Evolutionary conservation across 2,888 invertebrate species (phyloP).

Genomic region (Tubiluchus corallicola): DNA sequence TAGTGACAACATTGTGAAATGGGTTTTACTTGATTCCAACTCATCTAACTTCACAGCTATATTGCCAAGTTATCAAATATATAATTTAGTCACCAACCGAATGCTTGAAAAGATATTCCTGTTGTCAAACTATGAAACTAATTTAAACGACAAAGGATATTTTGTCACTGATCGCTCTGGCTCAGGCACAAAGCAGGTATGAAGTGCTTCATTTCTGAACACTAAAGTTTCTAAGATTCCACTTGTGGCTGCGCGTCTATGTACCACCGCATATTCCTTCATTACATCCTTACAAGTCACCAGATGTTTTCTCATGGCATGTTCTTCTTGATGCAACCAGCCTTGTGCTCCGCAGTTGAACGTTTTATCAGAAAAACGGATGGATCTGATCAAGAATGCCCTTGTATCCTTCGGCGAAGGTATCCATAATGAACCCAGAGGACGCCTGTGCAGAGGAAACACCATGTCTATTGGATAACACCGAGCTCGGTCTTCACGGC

Average conservation of each 20-base stretch:
- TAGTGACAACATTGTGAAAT: too few relatives aligned
- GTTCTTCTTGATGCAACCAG: neutral
- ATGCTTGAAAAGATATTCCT: neutral
- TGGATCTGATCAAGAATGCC: constrained; percentile 1
- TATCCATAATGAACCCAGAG: neutral
- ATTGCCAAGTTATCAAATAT: too few relatives aligned
- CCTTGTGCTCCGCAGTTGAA: neutral
- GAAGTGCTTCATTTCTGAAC: neutral
- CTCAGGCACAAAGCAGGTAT: neutral
- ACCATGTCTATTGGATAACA: neutral
- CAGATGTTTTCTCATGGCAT: neutral
- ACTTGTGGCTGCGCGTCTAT: neutral
- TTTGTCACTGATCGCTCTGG: neutral
- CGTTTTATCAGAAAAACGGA: neutral
- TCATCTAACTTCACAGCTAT: too few relatives aligned
- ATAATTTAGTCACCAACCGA: too few relatives aligned
- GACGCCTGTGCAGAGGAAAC: neutral
- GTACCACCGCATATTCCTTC: neutral
- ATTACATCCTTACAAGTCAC: neutral
- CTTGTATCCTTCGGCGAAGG: neutral
- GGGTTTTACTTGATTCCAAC: too few relatives aligned
- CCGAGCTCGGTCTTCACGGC: neutral
- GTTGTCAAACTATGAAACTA: neutral
- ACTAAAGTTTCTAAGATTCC: neutral
- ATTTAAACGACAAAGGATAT: neutral